Conservation (phyloP, 2,113 vertebrate species). For the Elgaria multicarinata region DNA sequence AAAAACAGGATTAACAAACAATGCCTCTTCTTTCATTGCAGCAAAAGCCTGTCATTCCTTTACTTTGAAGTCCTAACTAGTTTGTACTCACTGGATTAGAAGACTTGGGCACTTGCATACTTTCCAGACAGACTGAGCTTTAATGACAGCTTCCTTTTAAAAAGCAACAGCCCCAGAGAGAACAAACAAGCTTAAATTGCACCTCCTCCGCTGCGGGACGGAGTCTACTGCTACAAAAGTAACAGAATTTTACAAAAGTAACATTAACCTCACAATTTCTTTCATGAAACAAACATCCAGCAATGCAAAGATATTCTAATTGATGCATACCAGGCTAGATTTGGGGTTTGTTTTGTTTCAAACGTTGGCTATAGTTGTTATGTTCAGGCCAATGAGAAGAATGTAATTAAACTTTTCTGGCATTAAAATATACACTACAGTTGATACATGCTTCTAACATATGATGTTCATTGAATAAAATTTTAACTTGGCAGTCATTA, state of each 20-base stretch:
- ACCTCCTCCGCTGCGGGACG: conserved; percentile 48
- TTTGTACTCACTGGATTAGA: conserved; percentile 58
- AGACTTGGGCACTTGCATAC: conserved; percentile 61
- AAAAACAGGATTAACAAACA: conserved; percentile 58
- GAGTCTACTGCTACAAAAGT: conserved; percentile 47
- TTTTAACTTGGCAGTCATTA: not conserved
- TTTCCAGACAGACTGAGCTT: conserved; percentile 66
- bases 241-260: conserved; percentile 55
- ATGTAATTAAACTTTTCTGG: not conserved
- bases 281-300: conserved; percentile 39
- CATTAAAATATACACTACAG: conserved; percentile 20
- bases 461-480: conserved; percentile 26
- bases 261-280: conserved; percentile 54
- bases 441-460: not conserved
- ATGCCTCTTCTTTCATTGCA: conserved; percentile 49
- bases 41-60: conserved; percentile 56
- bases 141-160: conserved; percentile 71
- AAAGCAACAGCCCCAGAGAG: conserved; percentile 61
- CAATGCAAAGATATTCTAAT: not conserved
- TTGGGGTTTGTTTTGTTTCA: not conserved
- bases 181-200: conserved; percentile 69
- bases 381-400: not conserved
- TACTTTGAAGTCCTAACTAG: conserved; percentile 69
- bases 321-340: not conserved
- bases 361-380: not conserved